Evolutionary conservation across 2,113 vertebrate species (phyloP).

Genomic region (Kryptolebias marmoratus): DNA sequence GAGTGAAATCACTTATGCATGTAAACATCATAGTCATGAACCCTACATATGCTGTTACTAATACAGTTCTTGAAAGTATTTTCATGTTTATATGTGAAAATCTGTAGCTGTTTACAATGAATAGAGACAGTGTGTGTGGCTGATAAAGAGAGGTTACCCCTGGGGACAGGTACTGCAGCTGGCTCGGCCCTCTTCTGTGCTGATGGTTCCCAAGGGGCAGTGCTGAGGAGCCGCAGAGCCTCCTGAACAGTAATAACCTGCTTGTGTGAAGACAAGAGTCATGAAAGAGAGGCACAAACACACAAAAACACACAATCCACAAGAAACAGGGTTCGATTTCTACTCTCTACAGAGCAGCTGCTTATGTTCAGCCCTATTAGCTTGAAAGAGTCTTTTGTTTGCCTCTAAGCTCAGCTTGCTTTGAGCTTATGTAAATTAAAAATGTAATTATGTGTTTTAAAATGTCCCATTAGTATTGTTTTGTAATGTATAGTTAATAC

Average conservation of each 20-base stretch:
- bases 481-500: not conserved
- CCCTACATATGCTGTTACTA: not conserved
- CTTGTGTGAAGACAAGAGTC: slow-evolving; percentile 46
- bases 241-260: slow-evolving; percentile 89
- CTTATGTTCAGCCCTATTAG: slow-evolving; percentile 46
- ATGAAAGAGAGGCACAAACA: slow-evolving; percentile 36
- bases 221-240: slow-evolving; percentile 80
- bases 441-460: not conserved
- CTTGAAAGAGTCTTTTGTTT: slow-evolving; percentile 46
- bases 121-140: slow-evolving; percentile 22
- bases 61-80: slow-evolving; percentile 4
- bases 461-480: not conserved
- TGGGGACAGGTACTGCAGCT: slow-evolving; percentile 85
- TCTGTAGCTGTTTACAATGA: slow-evolving; percentile 28
- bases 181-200: slow-evolving; percentile 69
- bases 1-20: not conserved
- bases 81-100: slow-evolving; percentile 7
- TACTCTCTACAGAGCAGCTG: slow-evolving; percentile 49
- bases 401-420: slow-evolving; percentile 13
- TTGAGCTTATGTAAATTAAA: slow-evolving; percentile 20
- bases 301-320: slow-evolving; percentile 18
- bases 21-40: not conserved
- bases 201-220: slow-evolving; percentile 87
- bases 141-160: slow-evolving; percentile 80
- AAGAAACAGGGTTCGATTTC: slow-evolving; percentile 39